Conservation (phyloP, 2,113 vertebrate genomes). For the Marmota flaviventris region DNA sequence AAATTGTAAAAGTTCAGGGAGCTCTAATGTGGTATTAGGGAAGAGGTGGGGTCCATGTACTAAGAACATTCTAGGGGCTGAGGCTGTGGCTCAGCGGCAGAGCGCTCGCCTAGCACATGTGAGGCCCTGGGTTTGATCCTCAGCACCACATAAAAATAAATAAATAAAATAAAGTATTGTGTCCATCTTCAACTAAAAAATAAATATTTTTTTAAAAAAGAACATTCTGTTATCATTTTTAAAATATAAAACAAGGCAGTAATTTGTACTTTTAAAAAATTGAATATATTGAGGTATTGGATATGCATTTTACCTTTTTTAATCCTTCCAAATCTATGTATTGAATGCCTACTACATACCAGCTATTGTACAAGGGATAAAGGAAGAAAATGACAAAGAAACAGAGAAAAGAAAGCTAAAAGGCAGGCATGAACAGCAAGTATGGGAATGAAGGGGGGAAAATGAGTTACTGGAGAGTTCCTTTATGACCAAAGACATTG, state of each 20-base stretch:
- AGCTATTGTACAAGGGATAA: neutral
- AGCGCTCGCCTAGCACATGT: too few relatives aligned
- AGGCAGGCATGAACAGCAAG: neutral
- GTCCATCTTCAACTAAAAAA: too few relatives aligned
- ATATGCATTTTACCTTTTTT: slow-evolving; percentile 29
- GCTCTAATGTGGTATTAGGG: neutral
- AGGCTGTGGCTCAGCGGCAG: too few relatives aligned
- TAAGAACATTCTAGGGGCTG: neutral
- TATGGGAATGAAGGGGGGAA: neutral
- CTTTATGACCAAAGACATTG: slow-evolving; percentile 29
- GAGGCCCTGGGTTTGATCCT: too few relatives aligned
- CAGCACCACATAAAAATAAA: too few relatives aligned
- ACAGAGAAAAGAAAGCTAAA: slow-evolving; percentile 6
- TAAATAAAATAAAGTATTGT: too few relatives aligned
- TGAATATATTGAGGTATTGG: neutral
- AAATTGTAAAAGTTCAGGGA: neutral
- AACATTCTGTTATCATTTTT: neutral
- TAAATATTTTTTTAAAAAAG: too few relatives aligned
- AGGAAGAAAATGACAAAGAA: slow-evolving; percentile 14
- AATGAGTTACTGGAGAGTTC: neutral
- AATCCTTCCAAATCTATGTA: slow-evolving; percentile 21
- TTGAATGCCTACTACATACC: slow-evolving; percentile 44
- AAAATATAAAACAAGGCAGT: slow-evolving; percentile 37
- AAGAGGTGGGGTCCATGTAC: neutral
- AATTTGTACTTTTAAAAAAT: slow-evolving; percentile 15